Evolutionary conservation across 2,113 vertebrate genomes (phyloP).

Genomic region (Onychostoma macrolepis): DNA sequence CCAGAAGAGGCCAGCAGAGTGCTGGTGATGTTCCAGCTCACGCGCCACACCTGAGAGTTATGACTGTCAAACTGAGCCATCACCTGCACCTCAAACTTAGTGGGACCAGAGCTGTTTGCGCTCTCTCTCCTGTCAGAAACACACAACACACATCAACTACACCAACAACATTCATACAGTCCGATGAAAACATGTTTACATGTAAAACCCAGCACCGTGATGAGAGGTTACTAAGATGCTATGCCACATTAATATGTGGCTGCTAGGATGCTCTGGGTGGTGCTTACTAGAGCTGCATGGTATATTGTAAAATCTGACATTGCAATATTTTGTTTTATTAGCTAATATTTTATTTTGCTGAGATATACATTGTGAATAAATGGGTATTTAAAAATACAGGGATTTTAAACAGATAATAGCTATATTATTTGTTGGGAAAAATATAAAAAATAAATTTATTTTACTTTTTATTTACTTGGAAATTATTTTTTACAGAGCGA

Average conservation of each 20-base stretch:
- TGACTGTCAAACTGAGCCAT: constrained; percentile 97
- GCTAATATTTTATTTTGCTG: too few relatives aligned
- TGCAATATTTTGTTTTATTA: too few relatives aligned
- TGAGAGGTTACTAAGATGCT: not conserved
- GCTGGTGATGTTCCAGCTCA: constrained; percentile 98
- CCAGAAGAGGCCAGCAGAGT: constrained; percentile 96
- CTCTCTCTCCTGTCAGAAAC: constrained; percentile 84
- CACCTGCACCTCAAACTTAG: constrained; percentile 94
- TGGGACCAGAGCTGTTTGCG: constrained; percentile 84
- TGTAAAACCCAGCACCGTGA: not conserved
- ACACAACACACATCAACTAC: not conserved
- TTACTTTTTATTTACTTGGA: too few relatives aligned
- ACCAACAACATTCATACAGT: not conserved
- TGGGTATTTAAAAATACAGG: too few relatives aligned
- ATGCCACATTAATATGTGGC: not conserved
- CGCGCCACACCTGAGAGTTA: constrained; percentile 97
- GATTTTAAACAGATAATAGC: too few relatives aligned
- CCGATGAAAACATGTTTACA: not conserved
- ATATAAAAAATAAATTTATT: too few relatives aligned
- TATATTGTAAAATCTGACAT: not conserved
- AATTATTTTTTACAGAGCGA: too few relatives aligned
- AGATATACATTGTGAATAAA: too few relatives aligned
- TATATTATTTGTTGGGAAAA: too few relatives aligned
- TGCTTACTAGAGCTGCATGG: not conserved
- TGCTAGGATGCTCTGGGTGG: not conserved